Evolutionary conservation across 2,113 vertebrate genomes (phyloP).

Genomic region (Rana temporaria): DNA sequence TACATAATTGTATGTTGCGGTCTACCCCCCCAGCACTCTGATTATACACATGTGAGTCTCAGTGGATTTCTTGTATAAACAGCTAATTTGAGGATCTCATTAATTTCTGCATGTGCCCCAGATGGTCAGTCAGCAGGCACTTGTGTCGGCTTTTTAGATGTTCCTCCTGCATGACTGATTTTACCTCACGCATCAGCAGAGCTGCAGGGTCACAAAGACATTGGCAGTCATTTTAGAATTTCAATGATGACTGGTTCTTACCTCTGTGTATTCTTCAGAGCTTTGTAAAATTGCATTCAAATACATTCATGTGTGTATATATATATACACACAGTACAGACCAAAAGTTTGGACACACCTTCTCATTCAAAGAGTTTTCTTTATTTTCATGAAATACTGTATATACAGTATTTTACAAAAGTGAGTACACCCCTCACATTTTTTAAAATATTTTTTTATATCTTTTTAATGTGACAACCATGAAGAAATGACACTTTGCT

Average conservation of each 20-base stretch:
- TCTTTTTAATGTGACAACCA: too few relatives aligned
- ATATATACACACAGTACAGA: too few relatives aligned
- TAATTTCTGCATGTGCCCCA: constrained; percentile 44
- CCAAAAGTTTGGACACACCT: too few relatives aligned
- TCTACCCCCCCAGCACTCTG: not conserved
- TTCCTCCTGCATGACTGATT: constrained; percentile 19
- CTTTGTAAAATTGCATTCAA: not conserved
- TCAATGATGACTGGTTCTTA: not conserved
- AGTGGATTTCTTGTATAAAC: constrained; percentile 18
- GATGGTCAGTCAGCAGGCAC: constrained; percentile 18
- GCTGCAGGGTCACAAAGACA: constrained; percentile 10
- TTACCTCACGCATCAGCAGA: not conserved
- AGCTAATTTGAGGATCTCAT: constrained; percentile 53
- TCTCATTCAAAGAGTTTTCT: too few relatives aligned
- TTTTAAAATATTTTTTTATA: too few relatives aligned
- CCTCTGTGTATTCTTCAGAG: not conserved
- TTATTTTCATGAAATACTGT: too few relatives aligned
- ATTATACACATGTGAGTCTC: constrained; percentile 3
- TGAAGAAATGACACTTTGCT: too few relatives aligned
- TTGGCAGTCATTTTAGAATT: not conserved
- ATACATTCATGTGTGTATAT: too few relatives aligned
- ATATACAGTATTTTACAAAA: too few relatives aligned
- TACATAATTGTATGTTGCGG: constrained; percentile 1
- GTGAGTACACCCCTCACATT: too few relatives aligned
- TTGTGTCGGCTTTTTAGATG: not conserved